Evolutionary conservation across 2,113 vertebrate genomes (phyloP), one percentile per base, ranked within the genome.

Genomic region (Verasper variegatus): DNA sequence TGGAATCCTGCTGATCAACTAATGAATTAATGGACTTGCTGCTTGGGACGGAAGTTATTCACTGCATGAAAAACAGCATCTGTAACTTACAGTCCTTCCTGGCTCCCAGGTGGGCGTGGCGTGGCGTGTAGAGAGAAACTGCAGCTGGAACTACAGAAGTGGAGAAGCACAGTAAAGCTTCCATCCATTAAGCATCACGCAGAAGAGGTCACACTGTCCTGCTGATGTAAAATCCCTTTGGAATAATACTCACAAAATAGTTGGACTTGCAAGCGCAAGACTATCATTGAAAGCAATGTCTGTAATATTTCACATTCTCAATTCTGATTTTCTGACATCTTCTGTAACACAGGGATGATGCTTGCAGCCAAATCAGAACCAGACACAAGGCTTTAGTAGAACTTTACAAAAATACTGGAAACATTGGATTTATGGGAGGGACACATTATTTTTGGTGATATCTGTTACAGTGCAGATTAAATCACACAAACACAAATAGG

Each of bases 61-160:
- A 37, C 35, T 37, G 35, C 9, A 37, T 10, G 11, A 13, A 40
- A 42, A 42, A 42, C 52, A 59, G 37, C 21, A 7, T 55, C 14
- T 1, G 24, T 60, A 49, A 91, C 94, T 95, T 86, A 95, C 94
- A 95, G 88, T 95, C 94, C 80, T 94, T 95, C 57, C 94, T 91
- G 76, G 79, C 4, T 63, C 92, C 92, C 3, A 95, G 93, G 49
- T 90, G 93, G 68, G 80, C 15, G 77, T 94, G 94, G 26, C 92
- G 88, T 12, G 91, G 87, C 0, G 81, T 65, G 78, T 91, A 95
- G 42, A 93, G 87, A 79, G 91, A 90, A 76, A 90, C 87, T 31
- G 93, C 80, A 35, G 88, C 92, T 93, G 89, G 27, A 83, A 89
- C 64, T 68, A 87, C 67, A 89, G 69, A 61, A 76, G 64, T 55